phyloP scores from a whole-genome alignment of 2,797 vertebrate genomes.

The Halcyon badia region DNA sequence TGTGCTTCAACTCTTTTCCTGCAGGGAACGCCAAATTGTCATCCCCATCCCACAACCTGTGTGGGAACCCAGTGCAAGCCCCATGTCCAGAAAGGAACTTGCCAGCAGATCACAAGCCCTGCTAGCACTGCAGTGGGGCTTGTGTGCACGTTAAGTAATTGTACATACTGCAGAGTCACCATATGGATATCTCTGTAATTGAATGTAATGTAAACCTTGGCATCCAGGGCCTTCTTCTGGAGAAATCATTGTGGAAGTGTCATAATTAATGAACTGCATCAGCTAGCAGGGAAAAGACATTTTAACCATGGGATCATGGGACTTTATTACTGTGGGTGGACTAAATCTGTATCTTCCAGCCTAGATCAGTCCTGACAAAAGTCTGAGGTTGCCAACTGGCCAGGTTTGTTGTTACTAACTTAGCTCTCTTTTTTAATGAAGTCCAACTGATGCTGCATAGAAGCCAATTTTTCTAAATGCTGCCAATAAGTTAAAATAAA shows the following conservation, averaged over 20 bases:
- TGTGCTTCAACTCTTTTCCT: neutral
- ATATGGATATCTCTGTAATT: slow-evolving; percentile 58
- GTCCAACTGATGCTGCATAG: slow-evolving; percentile 55
- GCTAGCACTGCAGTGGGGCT: neutral
- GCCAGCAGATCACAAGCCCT: neutral
- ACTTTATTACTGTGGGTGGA: slow-evolving; percentile 69
- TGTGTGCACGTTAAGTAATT: neutral
- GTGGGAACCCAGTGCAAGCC: neutral
- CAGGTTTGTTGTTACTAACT: slow-evolving; percentile 64
- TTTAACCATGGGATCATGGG: slow-evolving; percentile 57
- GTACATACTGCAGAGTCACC: slow-evolving; percentile 64
- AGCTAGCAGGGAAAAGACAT: slow-evolving; percentile 53
- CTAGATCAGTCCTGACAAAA: slow-evolving; percentile 66
- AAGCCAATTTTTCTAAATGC: slow-evolving; percentile 39
- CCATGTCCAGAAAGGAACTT: neutral
- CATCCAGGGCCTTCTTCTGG: slow-evolving; percentile 25
- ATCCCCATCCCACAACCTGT: neutral
- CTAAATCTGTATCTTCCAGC: slow-evolving; percentile 52
- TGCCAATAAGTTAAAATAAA: slow-evolving; percentile 67
- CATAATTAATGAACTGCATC: slow-evolving; percentile 67
- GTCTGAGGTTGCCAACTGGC: slow-evolving; percentile 59
- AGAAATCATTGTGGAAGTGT: slow-evolving; percentile 55
- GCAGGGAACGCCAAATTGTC: no score
- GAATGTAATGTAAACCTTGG: slow-evolving; percentile 70
- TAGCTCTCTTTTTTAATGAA: slow-evolving; percentile 65